Conservation (phyloP, 2,113 vertebrate species). For the Illadopsis cleaveri region DNA sequence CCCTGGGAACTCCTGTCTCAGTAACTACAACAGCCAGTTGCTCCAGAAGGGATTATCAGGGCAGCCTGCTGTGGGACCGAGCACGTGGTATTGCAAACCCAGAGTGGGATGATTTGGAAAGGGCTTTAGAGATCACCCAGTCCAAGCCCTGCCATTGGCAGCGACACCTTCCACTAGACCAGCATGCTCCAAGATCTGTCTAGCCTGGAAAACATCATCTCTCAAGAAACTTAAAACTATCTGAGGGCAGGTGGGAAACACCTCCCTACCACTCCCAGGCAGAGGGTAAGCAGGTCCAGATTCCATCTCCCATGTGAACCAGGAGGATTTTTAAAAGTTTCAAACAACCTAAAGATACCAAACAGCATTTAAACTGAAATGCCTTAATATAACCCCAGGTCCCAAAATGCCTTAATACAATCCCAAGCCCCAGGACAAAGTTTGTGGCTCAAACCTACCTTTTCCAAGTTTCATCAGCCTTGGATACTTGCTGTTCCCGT, state of each 20-base stretch:
- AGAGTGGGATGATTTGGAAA: background rate
- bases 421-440: background rate
- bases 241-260: background rate
- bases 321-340: background rate
- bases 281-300: background rate
- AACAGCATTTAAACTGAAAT: background rate
- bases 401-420: background rate
- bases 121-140: background rate
- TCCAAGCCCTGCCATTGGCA: background rate
- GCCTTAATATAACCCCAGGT: background rate
- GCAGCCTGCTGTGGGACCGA: background rate
- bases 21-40: background rate
- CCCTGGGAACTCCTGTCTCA: background rate
- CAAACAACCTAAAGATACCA: background rate
- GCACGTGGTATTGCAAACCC: background rate
- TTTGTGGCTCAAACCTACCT: slow-evolving; percentile 71
- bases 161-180: background rate
- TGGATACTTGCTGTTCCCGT: slow-evolving; percentile 64
- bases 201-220: background rate
- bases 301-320: fast-evolving
- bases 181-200: background rate
- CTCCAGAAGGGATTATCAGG: fast-evolving
- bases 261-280: background rate
- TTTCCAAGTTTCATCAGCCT: slow-evolving; percentile 88
- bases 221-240: background rate